phyloP scores from a whole-genome alignment of 2,888 invertebrate genomes.

The Lordiphosa andalusiaca region DNA sequence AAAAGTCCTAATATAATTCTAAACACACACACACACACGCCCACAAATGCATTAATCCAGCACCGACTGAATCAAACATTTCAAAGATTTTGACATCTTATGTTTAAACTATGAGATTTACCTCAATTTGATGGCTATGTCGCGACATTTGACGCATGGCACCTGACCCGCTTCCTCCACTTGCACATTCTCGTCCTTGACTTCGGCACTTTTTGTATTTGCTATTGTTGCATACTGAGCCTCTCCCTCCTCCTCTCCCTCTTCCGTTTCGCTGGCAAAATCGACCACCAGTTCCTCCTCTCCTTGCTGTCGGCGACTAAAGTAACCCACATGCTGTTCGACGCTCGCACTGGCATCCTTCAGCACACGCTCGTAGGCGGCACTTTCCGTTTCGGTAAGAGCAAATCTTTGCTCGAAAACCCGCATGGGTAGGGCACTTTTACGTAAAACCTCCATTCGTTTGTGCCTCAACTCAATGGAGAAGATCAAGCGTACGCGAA shows the following conservation, averaged over 20 bases:
- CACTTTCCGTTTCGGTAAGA: constrained; percentile 64
- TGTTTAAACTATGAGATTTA: constrained; percentile 35
- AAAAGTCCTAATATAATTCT: no score
- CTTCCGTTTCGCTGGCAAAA: constrained; percentile 59
- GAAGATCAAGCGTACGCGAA: constrained; percentile 85
- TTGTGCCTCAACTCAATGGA: constrained; percentile 83
- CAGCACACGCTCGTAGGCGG: constrained; percentile 73
- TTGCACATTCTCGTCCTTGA: not conserved
- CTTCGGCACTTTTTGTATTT: not conserved
- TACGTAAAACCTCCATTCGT: constrained; percentile 77
- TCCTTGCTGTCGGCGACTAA: constrained; percentile 48
- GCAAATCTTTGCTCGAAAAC: constrained; percentile 73
- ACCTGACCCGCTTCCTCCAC: constrained; percentile 42
- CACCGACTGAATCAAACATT: not conserved
- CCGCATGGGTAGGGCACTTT: constrained; percentile 69
- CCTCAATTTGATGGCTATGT: constrained; percentile 76
- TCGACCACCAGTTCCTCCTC: constrained; percentile 53
- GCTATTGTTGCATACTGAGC: constrained; percentile 56
- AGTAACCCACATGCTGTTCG: constrained; percentile 78
- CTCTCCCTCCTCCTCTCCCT: constrained; percentile 33
- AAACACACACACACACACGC: no score
- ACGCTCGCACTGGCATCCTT: constrained; percentile 67
- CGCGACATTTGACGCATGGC: constrained; percentile 78
- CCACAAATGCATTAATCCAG: no score
- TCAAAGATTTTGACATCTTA: not conserved